phyloP scores from a whole-genome alignment of 2,113 vertebrate species.

The Petroica traversi region DNA sequence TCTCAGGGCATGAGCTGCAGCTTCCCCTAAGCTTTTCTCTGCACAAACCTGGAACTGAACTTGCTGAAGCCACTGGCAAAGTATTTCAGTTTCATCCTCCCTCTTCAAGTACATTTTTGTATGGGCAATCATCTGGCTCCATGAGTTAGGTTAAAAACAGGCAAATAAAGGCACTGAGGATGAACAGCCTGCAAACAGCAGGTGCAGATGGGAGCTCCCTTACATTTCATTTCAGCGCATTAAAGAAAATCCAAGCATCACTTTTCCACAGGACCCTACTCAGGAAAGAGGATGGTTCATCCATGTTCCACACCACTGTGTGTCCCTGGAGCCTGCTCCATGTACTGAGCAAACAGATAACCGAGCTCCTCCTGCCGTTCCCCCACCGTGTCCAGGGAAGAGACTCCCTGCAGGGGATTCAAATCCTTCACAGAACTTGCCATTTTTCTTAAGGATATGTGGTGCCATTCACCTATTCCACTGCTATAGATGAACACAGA shows the following conservation, averaged over 20 bases:
- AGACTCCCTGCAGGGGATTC: no score
- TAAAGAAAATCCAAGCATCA: not conserved
- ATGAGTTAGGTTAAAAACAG: not conserved
- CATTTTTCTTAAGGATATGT: not conserved
- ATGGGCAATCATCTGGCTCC: not conserved
- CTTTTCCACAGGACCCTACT: not conserved
- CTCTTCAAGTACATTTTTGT: not conserved
- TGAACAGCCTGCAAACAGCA: not conserved
- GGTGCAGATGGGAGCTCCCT: not conserved
- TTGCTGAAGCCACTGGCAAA: not conserved
- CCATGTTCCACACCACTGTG: rapidly evolving
- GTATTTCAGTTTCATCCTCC: not conserved
- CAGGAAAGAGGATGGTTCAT: not conserved
- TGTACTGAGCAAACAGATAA: not conserved
- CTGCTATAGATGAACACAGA: not conserved
- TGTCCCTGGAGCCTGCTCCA: not conserved
- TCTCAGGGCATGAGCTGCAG: not conserved
- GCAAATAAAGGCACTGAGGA: not conserved
- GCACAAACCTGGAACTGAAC: not conserved
- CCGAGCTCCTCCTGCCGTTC: not conserved
- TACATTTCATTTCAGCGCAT: not conserved
- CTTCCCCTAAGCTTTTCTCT: not conserved
- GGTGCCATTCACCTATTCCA: not conserved
- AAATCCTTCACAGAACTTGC: not conserved
- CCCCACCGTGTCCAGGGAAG: not conserved